phyloP scores from a whole-genome alignment of 2,888 invertebrate genomes.

The Drosophila anomelani region DNA sequence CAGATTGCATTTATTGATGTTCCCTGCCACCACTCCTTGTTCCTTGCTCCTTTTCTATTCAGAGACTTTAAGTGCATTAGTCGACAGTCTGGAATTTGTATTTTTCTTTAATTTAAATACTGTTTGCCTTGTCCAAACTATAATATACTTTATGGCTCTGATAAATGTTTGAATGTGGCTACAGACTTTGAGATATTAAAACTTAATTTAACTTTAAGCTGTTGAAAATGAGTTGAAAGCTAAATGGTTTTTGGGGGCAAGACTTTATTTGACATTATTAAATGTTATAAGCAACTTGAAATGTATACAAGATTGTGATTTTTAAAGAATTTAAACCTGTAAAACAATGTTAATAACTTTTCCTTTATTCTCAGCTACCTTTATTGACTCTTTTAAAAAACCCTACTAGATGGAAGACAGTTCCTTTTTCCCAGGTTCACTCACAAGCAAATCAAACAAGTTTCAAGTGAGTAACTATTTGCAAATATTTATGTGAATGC shows the following conservation, averaged over 20 bases:
- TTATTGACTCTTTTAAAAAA: not conserved
- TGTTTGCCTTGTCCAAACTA: constrained; percentile 2
- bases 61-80: constrained; percentile 26
- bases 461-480: constrained; percentile 20
- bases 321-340: not conserved
- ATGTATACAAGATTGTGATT: not conserved
- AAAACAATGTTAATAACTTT: not conserved
- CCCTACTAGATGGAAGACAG: too few relatives aligned
- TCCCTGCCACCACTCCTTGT: not conserved
- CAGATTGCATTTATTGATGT: constrained; percentile 37
- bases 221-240: not conserved
- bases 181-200: not conserved
- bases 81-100: not conserved
- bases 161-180: constrained; percentile 5
- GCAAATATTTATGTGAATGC: constrained; percentile 31
- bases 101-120: constrained; percentile 25
- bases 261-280: not conserved
- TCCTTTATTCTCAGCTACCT: not conserved
- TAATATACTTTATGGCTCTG: constrained; percentile 14
- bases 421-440: not conserved
- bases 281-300: not conserved
- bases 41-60: not conserved
- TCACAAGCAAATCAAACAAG: constrained; percentile 32
- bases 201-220: constrained; percentile 4
- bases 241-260: not conserved